phyloP scores from a whole-genome alignment of 2,888 invertebrate genomes.

The Drosophila siamana region DNA sequence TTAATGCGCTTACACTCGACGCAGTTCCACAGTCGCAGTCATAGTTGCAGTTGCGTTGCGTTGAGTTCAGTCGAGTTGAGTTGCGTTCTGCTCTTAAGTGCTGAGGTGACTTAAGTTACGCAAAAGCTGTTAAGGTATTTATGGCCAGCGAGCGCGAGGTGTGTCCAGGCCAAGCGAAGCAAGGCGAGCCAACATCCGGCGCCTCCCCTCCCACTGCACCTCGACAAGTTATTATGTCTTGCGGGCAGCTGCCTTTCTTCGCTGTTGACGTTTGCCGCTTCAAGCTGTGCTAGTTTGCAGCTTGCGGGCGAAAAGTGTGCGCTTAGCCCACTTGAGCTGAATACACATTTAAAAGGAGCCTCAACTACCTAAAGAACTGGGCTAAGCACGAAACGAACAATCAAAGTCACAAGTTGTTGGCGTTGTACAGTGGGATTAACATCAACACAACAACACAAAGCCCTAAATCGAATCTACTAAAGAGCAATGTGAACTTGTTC shows the following conservation, averaged over 20 bases:
- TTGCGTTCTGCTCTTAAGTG: constrained; percentile 52
- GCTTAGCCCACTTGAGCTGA: constrained; percentile 22
- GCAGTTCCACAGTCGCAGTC: constrained; percentile 1
- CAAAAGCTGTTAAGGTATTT: constrained; percentile 79
- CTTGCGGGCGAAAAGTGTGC: constrained; percentile 31
- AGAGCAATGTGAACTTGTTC: too few relatives aligned
- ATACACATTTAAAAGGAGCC: background rate
- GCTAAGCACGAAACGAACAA: background rate
- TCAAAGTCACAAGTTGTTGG: background rate
- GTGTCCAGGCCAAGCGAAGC: constrained; percentile 25
- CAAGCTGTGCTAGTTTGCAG: constrained; percentile 39
- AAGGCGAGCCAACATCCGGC: constrained; percentile 50
- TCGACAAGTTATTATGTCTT: constrained; percentile 44
- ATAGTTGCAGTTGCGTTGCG: constrained; percentile 28
- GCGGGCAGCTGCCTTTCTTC: constrained; percentile 17
- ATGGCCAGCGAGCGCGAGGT: constrained; percentile 49
- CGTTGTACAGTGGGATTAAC: background rate
- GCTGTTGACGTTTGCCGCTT: constrained; percentile 41
- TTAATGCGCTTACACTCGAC: constrained; percentile 70
- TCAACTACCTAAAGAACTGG: background rate
- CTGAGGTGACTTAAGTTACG: constrained; percentile 74
- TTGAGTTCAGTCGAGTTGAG: constrained; percentile 23
- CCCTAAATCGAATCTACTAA: too few relatives aligned
- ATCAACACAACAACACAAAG: background rate
- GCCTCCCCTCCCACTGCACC: too few relatives aligned